Conservation (phyloP, 2,113 vertebrate species). For the Nannobrachium achirus region DNA sequence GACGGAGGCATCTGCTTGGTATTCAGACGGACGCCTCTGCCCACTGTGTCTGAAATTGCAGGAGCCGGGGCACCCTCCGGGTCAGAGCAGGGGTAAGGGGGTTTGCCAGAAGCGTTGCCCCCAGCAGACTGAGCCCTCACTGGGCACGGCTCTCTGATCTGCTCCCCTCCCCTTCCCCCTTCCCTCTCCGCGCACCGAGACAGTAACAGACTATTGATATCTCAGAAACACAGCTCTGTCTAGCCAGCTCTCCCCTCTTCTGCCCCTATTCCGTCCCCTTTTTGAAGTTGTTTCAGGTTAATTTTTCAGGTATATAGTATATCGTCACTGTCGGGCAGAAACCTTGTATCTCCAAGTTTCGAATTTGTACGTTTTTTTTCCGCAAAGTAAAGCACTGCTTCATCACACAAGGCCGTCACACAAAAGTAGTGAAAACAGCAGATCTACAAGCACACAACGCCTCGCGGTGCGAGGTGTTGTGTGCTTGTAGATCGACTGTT, state of each 20-base stretch:
- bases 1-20: conserved; percentile 62
- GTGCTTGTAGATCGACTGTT: too few relatives aligned
- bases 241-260: conserved; percentile 44
- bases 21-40: conserved; percentile 57
- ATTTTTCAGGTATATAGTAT: background rate
- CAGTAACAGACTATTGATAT: conserved; percentile 73
- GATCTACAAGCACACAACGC: too few relatives aligned
- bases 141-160: conserved; percentile 77
- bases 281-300: background rate
- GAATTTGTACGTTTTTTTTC: too few relatives aligned
- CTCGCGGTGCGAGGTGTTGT: too few relatives aligned
- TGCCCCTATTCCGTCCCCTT: conserved; percentile 5
- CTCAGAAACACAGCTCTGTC: conserved; percentile 35
- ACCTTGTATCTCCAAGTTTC: too few relatives aligned
- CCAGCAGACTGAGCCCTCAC: conserved; percentile 77
- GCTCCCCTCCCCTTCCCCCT: conserved; percentile 27
- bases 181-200: conserved; percentile 55
- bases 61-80: conserved; percentile 68
- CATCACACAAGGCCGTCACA: too few relatives aligned
- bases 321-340: too few relatives aligned
- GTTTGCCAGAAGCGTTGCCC: conserved; percentile 80
- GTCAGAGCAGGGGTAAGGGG: conserved; percentile 76
- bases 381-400: too few relatives aligned
- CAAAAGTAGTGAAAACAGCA: too few relatives aligned
- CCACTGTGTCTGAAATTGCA: conserved; percentile 63